phyloP scores from a whole-genome alignment of 2,113 vertebrate genomes.

The Epinephelus lanceolatus region DNA sequence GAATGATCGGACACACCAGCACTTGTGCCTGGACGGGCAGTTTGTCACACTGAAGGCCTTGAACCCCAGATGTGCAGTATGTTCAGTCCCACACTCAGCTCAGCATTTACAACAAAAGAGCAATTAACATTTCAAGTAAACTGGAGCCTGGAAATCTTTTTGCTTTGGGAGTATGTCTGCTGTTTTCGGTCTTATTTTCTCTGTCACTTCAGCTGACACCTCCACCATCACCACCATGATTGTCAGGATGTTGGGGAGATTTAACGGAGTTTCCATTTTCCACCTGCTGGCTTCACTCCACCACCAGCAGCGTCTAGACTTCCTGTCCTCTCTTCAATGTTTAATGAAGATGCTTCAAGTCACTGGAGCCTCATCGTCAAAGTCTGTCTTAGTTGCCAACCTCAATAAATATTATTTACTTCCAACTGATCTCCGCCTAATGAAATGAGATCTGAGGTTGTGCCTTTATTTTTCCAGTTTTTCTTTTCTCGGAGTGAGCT shows the following conservation, averaged over 20 bases:
- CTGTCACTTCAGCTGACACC: not conserved
- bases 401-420: not conserved
- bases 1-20: slow-evolving; percentile 14
- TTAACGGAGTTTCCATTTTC: not conserved
- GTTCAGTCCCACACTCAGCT: not conserved
- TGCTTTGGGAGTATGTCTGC: not conserved
- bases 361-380: not conserved
- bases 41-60: not conserved
- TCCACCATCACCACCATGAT: not conserved
- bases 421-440: not conserved
- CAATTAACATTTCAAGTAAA: not conserved
- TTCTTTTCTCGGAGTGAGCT: not conserved
- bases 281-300: not conserved
- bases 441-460: not conserved
- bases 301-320: not conserved
- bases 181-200: not conserved
- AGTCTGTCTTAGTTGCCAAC: not conserved
- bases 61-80: not conserved
- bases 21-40: not conserved
- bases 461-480: not conserved
- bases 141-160: not conserved
- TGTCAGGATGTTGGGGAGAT: not conserved
- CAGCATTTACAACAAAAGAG: not conserved
- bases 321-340: not conserved
- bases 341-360: not conserved